Conservation (phyloP, 2,797 vertebrate genomes). For the Agapornis canus region DNA sequence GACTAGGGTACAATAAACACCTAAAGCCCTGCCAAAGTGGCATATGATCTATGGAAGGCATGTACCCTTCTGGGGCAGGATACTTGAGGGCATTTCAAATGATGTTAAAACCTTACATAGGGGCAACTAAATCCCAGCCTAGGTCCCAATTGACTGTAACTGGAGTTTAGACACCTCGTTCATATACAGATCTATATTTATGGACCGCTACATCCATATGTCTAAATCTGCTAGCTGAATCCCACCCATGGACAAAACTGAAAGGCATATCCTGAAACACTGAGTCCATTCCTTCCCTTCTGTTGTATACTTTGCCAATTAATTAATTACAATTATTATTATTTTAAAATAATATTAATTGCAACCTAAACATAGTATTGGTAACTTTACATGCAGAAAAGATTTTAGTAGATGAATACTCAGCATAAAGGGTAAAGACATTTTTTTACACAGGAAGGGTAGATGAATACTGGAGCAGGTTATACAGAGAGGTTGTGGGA, state of each 20-base stretch:
- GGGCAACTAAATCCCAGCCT: neutral
- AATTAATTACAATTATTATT: neutral
- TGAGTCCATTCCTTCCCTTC: neutral
- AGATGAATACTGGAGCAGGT: neutral
- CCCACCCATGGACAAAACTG: neutral
- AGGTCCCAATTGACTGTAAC: neutral
- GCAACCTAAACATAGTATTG: neutral
- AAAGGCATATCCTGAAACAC: neutral
- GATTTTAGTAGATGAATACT: neutral
- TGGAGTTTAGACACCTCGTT: neutral
- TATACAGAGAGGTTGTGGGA: neutral
- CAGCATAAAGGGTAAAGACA: neutral
- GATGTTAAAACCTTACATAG: neutral
- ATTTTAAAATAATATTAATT: neutral
- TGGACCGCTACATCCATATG: neutral
- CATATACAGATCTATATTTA: neutral
- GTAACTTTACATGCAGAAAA: neutral
- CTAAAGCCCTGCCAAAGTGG: neutral
- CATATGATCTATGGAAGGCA: neutral
- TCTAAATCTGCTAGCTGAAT: neutral
- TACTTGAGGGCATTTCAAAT: neutral
- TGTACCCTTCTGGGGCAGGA: neutral
- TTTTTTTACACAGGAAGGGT: neutral
- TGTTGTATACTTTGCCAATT: neutral
- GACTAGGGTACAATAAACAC: neutral